Percentiles rank a stretch among this genome's conserved stretches.
These are phyloP conservation scores for Arothron firmamentum DNA, from an alignment of 2,113 vertebrate species.

Conservation along the genomic window DNA sequence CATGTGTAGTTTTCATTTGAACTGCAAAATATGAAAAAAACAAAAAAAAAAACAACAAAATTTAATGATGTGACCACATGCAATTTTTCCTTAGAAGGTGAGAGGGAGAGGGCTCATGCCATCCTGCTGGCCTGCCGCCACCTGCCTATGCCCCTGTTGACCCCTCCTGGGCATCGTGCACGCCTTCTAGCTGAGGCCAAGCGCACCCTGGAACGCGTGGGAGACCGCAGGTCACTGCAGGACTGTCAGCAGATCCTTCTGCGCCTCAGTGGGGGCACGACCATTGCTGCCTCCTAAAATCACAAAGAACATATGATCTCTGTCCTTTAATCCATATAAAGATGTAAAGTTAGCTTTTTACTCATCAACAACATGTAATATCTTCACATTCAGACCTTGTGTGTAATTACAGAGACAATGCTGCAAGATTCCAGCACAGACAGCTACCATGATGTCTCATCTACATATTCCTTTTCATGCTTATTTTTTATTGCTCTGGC, in stretches of 20 bases:
- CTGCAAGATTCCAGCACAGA: not conserved
- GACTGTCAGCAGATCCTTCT: conserved; percentile 97
- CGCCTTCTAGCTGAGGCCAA: conserved; percentile 93
- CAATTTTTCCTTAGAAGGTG: conserved; percentile 61
- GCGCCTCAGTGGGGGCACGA: conserved; percentile 88
- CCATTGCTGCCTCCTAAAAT: conserved; percentile 86
- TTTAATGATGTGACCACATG: no score
- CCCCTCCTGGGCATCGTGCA: conserved; percentile 87
- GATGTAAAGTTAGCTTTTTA: conserved; percentile 14
- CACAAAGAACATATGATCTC: not conserved
- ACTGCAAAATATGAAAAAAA: not conserved
- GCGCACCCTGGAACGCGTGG: conserved; percentile 92
- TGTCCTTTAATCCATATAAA: not conserved
- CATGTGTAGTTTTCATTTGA: not conserved
- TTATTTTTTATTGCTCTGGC: conserved; percentile 16
- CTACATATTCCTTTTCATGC: not conserved
- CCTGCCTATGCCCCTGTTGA: conserved; percentile 91
- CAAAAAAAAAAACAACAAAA: no score
- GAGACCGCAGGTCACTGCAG: conserved; percentile 89
- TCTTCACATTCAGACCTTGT: not conserved
- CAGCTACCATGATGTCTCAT: not conserved
- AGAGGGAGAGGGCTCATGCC: conserved; percentile 90
- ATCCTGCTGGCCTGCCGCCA: conserved; percentile 94
- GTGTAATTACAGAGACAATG: not conserved
- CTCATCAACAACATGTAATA: not conserved